Percentiles rank a stretch among this genome's conserved stretches.
These are phyloP conservation scores for Festucalex cinctus DNA, from an alignment of 2,113 vertebrate genomes.

Conservation along the genomic window DNA sequence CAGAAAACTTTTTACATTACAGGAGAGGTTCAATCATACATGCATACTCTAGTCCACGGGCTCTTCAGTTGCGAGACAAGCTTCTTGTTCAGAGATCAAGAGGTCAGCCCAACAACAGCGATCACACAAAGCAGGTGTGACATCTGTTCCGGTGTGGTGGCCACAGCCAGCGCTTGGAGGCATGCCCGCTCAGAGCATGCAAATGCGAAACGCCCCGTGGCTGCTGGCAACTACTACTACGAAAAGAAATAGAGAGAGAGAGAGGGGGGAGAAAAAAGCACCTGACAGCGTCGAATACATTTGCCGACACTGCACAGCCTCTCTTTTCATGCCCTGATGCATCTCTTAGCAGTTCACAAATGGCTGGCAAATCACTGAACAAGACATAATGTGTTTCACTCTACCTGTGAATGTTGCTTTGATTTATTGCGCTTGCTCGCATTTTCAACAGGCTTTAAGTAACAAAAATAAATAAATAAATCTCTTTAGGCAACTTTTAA, in stretches of 20 bases:
- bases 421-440: constrained; percentile 2
- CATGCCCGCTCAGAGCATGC: constrained; percentile 38
- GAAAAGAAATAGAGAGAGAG: not conserved
- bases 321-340: constrained; percentile 16
- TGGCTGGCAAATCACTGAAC: constrained; percentile 8
- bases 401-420: constrained; percentile 2
- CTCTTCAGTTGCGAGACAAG: constrained; percentile 44
- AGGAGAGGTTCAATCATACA: not conserved
- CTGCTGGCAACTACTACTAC: constrained; percentile 1
- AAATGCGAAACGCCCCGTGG: constrained; percentile 30
- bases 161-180: constrained; percentile 36
- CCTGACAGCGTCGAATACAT: constrained; percentile 27
- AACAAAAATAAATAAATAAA: not conserved
- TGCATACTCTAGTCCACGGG: constrained; percentile 14
- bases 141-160: constrained; percentile 58
- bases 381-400: constrained; percentile 1
- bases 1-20: not conserved
- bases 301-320: not conserved
- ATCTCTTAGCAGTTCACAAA: constrained; percentile 3
- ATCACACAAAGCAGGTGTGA: constrained; percentile 70
- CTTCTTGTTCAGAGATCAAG: constrained; percentile 59
- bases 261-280: constrained; percentile 5
- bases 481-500: not conserved
- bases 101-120: constrained; percentile 54
- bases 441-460: constrained; percentile 1